Conservation (phyloP, 2,113 vertebrate species). For the Phoenicopterus ruber region DNA sequence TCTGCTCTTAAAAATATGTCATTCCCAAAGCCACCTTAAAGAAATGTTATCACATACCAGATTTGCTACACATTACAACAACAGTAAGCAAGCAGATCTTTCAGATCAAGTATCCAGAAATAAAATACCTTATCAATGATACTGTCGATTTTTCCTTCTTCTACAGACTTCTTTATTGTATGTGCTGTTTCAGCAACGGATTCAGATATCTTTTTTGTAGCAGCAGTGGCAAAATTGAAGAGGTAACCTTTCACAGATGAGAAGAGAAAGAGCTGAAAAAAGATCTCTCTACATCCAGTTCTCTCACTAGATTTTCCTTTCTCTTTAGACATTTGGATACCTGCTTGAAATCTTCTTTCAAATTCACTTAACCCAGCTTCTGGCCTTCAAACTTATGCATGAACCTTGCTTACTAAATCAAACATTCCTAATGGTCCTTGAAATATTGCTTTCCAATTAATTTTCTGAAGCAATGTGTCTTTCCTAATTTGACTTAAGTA, state of each 20-base stretch:
- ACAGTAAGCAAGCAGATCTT: background rate
- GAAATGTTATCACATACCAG: background rate
- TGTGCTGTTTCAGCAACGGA: conserved; percentile 91
- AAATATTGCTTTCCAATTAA: background rate
- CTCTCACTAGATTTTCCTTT: background rate
- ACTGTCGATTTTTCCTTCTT: conserved; percentile 94
- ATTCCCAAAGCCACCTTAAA: background rate
- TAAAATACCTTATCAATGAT: conserved; percentile 92
- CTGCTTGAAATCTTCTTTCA: background rate
- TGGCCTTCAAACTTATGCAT: background rate
- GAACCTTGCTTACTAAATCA: background rate
- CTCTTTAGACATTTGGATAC: background rate
- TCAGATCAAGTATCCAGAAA: background rate
- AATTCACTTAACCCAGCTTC: background rate
- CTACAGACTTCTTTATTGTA: conserved; percentile 93
- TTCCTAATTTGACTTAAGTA: background rate
- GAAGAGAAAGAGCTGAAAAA: background rate
- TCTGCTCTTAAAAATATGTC: accelerated
- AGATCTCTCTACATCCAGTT: background rate
- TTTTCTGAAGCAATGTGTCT: background rate
- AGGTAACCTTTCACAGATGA: conserved; percentile 80
- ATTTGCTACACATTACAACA: background rate
- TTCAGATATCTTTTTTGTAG: conserved; percentile 93
- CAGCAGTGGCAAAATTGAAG: conserved; percentile 88
- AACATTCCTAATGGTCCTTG: background rate